Evolutionary conservation across 2,113 vertebrate species (phyloP).

Genomic region (Pundamilia nyererei): DNA sequence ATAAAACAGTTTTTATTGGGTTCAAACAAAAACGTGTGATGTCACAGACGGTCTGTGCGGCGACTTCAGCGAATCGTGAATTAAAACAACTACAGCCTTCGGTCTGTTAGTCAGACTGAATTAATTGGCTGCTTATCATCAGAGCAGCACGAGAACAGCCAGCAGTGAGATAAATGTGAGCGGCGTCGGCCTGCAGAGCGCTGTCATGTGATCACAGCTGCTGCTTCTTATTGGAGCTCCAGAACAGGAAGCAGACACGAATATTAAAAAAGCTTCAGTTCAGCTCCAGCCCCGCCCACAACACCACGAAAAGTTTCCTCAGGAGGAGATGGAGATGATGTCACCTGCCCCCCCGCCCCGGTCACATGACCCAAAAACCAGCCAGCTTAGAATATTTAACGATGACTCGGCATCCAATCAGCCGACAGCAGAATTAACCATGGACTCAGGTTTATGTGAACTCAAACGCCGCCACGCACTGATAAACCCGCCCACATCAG

Average conservation of each 20-base stretch:
- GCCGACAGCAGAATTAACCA: neutral
- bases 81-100: neutral
- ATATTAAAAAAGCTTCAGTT: neutral
- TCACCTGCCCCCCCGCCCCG: neutral
- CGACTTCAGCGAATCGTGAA: neutral
- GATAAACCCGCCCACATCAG: neutral
- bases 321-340: neutral
- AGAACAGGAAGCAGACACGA: neutral
- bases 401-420: neutral
- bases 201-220: neutral
- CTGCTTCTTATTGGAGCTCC: neutral
- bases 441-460: neutral
- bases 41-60: neutral
- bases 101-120: neutral
- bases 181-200: neutral
- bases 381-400: neutral
- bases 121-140: neutral
- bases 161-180: neutral
- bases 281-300: neutral
- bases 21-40: neutral
- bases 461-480: neutral
- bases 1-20: neutral
- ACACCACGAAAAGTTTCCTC: neutral
- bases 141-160: neutral
- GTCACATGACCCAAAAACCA: neutral